Evolutionary conservation across 2,797 vertebrate genomes (phyloP).

Genomic region (Salmo trutta): DNA sequence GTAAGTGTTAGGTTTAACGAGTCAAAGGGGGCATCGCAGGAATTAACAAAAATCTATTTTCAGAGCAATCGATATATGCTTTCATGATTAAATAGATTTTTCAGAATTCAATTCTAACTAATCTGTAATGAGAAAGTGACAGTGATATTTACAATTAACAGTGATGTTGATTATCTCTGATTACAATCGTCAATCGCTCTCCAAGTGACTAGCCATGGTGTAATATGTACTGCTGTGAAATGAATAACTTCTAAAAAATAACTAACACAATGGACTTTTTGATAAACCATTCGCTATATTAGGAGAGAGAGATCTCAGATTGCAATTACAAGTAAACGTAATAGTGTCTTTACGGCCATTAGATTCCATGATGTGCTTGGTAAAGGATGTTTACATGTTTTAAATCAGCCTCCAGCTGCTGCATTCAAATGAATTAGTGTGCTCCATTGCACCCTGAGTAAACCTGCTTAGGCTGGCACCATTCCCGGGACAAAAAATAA

Average conservation of each 20-base stretch:
- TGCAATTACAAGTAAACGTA: background rate
- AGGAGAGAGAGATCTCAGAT: background rate
- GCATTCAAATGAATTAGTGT: slow-evolving; percentile 39
- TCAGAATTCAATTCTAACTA: slow-evolving; percentile 54
- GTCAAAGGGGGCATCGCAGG: slow-evolving; percentile 9
- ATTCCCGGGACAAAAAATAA: slow-evolving; percentile 22
- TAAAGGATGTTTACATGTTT: slow-evolving; percentile 34
- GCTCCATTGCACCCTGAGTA: slow-evolving; percentile 30
- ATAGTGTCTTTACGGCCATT: slow-evolving; percentile 42
- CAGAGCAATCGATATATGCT: slow-evolving; percentile 46
- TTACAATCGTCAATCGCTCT: slow-evolving; percentile 42
- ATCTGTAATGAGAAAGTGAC: slow-evolving; percentile 59
- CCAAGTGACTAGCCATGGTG: slow-evolving; percentile 52
- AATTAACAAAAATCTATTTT: slow-evolving; percentile 40
- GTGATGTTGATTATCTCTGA: slow-evolving; percentile 48
- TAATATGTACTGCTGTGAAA: slow-evolving; percentile 47
- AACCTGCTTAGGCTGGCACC: slow-evolving; percentile 35
- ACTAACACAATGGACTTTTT: background rate
- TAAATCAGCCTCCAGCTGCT: slow-evolving; percentile 31
- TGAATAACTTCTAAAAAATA: background rate
- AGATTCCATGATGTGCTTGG: slow-evolving; percentile 17
- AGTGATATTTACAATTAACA: slow-evolving; percentile 57
- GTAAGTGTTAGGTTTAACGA: background rate
- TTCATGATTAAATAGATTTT: slow-evolving; percentile 41
- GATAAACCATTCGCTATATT: background rate